Percentiles rank a stretch among this genome's conserved stretches.
Conservation (phyloP, 2,797 vertebrate genomes). For the Girardinus metallicus region DNA sequence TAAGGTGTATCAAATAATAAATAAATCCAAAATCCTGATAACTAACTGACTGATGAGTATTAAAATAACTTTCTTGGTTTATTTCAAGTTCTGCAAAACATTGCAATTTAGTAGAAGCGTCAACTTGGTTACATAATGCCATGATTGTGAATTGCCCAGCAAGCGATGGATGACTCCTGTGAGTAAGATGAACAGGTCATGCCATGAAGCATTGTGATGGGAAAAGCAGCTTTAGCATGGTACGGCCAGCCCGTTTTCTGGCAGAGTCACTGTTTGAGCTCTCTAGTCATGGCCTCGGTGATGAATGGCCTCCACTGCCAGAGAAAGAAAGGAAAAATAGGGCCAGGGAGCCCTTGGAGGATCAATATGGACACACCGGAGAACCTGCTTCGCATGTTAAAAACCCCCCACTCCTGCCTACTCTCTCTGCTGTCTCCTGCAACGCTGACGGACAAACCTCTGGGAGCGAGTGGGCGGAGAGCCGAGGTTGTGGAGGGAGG, state of each 20-base stretch:
- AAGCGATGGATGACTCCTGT: conserved; percentile 66
- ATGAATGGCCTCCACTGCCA: conserved; percentile 80
- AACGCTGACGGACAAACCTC: conserved; percentile 72
- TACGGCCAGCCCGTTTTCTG: conserved; percentile 62
- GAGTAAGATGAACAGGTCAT: conserved; percentile 52
- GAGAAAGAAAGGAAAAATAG: conserved; percentile 70
- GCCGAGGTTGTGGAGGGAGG: conserved; percentile 49
- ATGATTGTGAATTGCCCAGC: conserved; percentile 49
- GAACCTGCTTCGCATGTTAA: conserved; percentile 82
- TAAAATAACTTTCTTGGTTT: neutral
- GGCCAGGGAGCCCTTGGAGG: conserved; percentile 76
- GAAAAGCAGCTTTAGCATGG: conserved; percentile 53
- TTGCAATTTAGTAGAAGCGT: conserved; percentile 33
- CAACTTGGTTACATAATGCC: conserved; percentile 42
- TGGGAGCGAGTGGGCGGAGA: conserved; percentile 62
- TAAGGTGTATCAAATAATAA: neutral
- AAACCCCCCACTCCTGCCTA: conserved; percentile 51
- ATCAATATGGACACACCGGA: conserved; percentile 79
- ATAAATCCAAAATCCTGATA: neutral
- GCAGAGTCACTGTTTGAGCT: conserved; percentile 77
- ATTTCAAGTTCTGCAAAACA: neutral
- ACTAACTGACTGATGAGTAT: neutral
- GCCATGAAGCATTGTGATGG: conserved; percentile 55
- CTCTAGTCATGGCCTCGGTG: conserved; percentile 78
- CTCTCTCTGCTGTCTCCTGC: conserved; percentile 62